phyloP scores from a whole-genome alignment of 2,888 invertebrate species.

The Metopia argyrocephala region DNA sequence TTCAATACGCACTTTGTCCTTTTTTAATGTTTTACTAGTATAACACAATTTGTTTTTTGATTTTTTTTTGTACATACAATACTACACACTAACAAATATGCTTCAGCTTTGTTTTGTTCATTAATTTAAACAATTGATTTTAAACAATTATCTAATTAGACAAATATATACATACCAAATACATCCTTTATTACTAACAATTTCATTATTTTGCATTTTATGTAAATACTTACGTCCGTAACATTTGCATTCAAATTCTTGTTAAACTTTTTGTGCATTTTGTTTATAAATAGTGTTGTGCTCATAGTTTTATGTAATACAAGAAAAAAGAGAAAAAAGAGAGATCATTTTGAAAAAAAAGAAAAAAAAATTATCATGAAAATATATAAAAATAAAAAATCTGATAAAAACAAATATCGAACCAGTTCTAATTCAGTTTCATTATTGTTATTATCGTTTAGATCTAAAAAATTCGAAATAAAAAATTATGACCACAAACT shows the following conservation, averaged over 20 bases:
- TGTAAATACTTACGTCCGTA: slow-evolving; percentile 20
- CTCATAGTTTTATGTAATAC: slow-evolving; percentile 33
- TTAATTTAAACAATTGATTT: too few relatives aligned
- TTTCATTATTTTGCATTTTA: slow-evolving; percentile 38
- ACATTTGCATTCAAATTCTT: slow-evolving; percentile 36
- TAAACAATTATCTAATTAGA: too few relatives aligned
- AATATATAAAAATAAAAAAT: slow-evolving; percentile 27
- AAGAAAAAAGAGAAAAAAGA: slow-evolving; percentile 17
- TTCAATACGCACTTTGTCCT: too few relatives aligned
- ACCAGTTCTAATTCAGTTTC: slow-evolving; percentile 73
- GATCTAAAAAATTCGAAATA: slow-evolving; percentile 58
- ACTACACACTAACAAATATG: too few relatives aligned
- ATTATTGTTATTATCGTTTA: slow-evolving; percentile 75
- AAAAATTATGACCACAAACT: slow-evolving; percentile 40
- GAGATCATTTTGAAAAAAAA: slow-evolving; percentile 22
- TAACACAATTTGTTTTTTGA: too few relatives aligned
- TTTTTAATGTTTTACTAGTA: too few relatives aligned
- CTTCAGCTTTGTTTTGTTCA: too few relatives aligned
- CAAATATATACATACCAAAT: too few relatives aligned
- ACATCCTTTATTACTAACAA: slow-evolving; percentile 35
- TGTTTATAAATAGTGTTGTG: slow-evolving; percentile 57
- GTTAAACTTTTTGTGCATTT: slow-evolving; percentile 43
- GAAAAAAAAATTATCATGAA: slow-evolving; percentile 38
- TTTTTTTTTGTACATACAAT: too few relatives aligned
- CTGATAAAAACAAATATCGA: slow-evolving; percentile 21